phyloP scores from a whole-genome alignment of 2,113 vertebrate species.

The Caracal caracal region DNA sequence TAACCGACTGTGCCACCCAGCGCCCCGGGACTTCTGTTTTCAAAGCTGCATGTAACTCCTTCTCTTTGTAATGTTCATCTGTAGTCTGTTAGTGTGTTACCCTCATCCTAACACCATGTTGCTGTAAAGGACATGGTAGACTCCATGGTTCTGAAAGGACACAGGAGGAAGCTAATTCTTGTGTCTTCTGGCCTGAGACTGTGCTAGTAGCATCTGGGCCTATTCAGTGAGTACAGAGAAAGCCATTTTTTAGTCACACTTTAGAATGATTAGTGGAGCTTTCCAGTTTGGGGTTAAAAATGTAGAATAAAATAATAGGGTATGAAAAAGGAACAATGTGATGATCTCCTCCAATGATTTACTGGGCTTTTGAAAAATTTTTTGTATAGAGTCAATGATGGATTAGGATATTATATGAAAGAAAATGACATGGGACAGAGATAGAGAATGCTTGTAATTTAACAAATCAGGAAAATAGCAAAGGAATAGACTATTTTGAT shows the following conservation, averaged over 20 bases:
- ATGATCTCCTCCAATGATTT: background rate
- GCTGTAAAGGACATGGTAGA: background rate
- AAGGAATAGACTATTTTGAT: background rate
- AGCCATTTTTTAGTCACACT: background rate
- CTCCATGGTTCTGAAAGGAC: background rate
- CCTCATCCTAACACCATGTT: background rate
- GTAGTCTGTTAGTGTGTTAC: accelerated
- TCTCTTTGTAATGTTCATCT: background rate
- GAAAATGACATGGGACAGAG: background rate
- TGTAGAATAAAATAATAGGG: background rate
- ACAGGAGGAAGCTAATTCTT: background rate
- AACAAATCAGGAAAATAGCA: background rate
- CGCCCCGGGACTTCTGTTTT: background rate
- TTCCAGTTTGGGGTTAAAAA: background rate
- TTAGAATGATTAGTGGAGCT: background rate
- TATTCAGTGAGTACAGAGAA: background rate
- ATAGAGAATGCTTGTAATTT: background rate
- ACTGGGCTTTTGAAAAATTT: background rate
- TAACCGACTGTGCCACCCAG: too few species aligned
- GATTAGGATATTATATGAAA: background rate
- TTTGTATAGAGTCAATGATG: background rate
- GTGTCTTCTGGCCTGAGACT: background rate
- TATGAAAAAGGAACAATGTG: background rate
- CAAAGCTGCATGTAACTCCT: background rate
- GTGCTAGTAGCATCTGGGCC: too few species aligned